Evolutionary conservation across 2,113 vertebrate genomes (phyloP).

Genomic region (Aegithalos caudatus): DNA sequence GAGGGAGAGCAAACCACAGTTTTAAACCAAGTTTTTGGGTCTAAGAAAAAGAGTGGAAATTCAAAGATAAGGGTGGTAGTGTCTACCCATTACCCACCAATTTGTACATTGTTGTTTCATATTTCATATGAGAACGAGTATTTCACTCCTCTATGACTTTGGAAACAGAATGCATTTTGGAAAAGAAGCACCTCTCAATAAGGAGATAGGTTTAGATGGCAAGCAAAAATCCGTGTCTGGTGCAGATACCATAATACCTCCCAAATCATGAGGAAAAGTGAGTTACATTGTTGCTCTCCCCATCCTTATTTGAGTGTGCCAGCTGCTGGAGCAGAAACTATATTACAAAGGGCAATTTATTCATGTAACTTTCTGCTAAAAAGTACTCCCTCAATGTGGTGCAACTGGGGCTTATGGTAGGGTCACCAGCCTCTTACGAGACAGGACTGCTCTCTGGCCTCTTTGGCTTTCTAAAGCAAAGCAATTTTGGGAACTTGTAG

Average conservation of each 20-base stretch:
- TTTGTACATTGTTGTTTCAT: background rate
- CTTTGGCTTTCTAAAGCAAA: background rate
- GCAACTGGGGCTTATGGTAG: background rate
- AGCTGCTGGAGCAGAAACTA: background rate
- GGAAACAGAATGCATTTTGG: background rate
- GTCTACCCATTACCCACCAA: background rate
- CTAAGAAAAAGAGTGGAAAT: slow-evolving; percentile 5
- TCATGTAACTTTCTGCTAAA: background rate
- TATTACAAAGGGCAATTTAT: background rate
- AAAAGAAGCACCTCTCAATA: background rate
- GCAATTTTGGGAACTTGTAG: background rate
- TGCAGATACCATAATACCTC: background rate
- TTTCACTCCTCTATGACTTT: background rate
- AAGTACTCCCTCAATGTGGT: background rate
- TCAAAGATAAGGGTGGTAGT: background rate
- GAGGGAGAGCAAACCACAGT: background rate
- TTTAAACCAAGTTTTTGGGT: slow-evolving; percentile 12
- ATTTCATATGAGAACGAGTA: background rate
- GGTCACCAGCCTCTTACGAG: background rate
- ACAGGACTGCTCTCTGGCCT: background rate
- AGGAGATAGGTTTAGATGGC: background rate
- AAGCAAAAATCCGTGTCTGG: background rate
- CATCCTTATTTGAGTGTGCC: background rate
- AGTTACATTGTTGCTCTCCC: background rate
- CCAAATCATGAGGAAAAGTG: background rate